Evolutionary conservation across 2,888 invertebrate genomes (phyloP), one percentile per base, ranked within the genome.

Genomic region (Cantharis lateralis): DNA sequence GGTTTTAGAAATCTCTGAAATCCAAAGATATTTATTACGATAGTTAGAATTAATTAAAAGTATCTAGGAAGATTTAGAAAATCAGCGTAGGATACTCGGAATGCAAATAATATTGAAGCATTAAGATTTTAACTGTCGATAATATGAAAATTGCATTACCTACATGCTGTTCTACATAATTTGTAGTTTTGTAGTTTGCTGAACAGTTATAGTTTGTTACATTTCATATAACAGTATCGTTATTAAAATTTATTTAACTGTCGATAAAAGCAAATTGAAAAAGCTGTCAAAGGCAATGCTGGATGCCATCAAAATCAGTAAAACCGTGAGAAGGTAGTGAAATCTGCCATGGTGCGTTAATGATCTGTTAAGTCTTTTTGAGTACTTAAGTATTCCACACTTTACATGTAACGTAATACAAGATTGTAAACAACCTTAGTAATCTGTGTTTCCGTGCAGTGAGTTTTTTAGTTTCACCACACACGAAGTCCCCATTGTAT

Each of bases 401-500:
- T 74, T 76, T 75, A 70, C 74, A 77, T 77, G 76, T 75, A 78
- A 75, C 76, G 75, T 75, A 75, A 61, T 74, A 79, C 77, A 81
- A 80, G 78, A 80, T 79, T 81, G 80, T 81, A 82, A 82, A 82
- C 81, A 80, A 81, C 82, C 77, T 73, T 77, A 82, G 83, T 80
- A 82, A 80, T 82, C 82, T 82, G 82, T 84, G 82, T 84, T 85
- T 84, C 82, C 84, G 83, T 83, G 82, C 82, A 82, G 79, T 77
- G 10, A 81, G 80, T 84, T 84, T 84, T 84, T 84, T 83, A 82
- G 83, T 85, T 84, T 85, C 84, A 82, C 85, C 86, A 84, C 84
- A 84, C 86, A 86, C 86, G 86, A 85, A 82, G 86, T 83, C 79
- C 64, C 84, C 84, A 85, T 85, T 85, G 84, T 85, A 82, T 86